phyloP scores from a whole-genome alignment of 2,888 invertebrate species.

The Augochlorella aurata region DNA sequence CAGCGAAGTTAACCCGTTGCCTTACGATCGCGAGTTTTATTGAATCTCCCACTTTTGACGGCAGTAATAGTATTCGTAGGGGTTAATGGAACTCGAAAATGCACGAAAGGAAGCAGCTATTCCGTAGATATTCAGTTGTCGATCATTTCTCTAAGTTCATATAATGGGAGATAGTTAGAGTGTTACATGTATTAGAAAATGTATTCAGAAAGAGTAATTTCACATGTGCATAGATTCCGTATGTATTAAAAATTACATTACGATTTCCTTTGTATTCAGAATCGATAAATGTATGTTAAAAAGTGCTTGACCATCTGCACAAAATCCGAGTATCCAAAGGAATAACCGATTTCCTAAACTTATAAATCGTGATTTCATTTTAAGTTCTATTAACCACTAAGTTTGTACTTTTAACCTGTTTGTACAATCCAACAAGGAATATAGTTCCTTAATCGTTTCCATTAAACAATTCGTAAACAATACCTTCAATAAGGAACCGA shows the following conservation, averaged over 20 bases:
- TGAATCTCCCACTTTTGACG: neutral
- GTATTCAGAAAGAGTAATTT: too few species aligned
- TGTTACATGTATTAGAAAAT: too few species aligned
- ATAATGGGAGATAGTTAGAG: too few species aligned
- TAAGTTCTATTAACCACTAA: neutral
- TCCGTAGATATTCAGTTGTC: neutral
- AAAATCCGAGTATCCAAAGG: neutral
- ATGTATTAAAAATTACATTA: neutral
- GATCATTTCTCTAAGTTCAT: too few species aligned
- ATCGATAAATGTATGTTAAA: too few species aligned
- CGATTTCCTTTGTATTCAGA: too few species aligned
- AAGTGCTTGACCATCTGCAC: too few species aligned
- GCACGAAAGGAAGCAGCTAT: neutral
- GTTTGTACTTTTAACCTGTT: conserved; percentile 17
- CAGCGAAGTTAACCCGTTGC: neutral
- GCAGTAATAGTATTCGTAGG: neutral
- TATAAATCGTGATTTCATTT: neutral
- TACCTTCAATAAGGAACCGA: neutral
- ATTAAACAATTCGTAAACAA: neutral
- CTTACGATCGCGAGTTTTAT: neutral
- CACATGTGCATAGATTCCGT: neutral
- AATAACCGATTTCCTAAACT: neutral
- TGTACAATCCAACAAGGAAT: conserved; percentile 6
- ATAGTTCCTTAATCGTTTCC: neutral
- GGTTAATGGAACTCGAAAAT: neutral